Conservation (phyloP, 2,113 vertebrate species). For the Pseudolaguvia tuberculata region DNA sequence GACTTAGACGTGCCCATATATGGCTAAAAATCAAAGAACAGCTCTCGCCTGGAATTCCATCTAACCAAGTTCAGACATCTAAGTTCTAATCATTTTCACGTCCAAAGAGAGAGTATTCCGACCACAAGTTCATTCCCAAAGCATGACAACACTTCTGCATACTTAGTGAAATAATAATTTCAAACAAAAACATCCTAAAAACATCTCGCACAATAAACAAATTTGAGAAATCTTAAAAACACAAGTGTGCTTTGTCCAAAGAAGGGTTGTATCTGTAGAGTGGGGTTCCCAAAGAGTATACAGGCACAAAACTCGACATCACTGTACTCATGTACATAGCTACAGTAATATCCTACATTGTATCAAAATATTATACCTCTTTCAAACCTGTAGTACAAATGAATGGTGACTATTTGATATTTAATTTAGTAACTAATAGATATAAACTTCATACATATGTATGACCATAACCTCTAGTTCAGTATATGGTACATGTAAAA, state of each 20-base stretch:
- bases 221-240: neutral
- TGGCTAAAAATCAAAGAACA: constrained; percentile 46
- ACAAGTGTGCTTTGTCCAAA: neutral
- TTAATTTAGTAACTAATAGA: neutral
- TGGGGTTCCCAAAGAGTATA: neutral
- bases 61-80: constrained; percentile 19
- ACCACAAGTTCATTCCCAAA: constrained; percentile 4
- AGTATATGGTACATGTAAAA: neutral
- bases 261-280: neutral
- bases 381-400: neutral
- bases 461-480: neutral
- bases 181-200: neutral
- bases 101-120: constrained; percentile 4
- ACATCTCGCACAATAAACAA: neutral
- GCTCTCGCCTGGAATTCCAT: constrained; percentile 35
- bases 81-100: constrained; percentile 27
- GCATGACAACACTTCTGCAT: constrained; percentile 1
- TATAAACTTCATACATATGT: neutral
- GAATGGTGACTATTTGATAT: neutral
- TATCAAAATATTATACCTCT: neutral
- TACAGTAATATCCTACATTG: too few relatives aligned
- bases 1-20: constrained; percentile 51
- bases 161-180: neutral
- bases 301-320: neutral
- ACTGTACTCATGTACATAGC: neutral